Conservation (phyloP, 92 coral and sea anemone species). For the Hydrozoanthus gracilis region DNA sequence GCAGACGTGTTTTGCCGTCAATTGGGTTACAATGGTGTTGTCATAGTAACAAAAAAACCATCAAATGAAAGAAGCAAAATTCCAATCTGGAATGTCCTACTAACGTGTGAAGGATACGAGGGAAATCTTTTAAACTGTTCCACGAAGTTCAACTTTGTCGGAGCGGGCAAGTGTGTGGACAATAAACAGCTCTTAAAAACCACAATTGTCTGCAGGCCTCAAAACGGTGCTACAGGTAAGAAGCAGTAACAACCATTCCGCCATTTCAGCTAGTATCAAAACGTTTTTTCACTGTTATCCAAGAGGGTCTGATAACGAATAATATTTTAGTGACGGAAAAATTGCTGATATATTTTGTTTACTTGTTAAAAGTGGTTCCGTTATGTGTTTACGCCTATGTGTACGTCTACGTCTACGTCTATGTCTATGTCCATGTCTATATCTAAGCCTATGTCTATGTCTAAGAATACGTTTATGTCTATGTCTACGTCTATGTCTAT, state of each 20-base stretch:
- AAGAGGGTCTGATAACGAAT: too few species aligned
- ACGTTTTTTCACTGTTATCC: too few species aligned
- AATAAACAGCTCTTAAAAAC: background rate
- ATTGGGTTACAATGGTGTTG: slow-evolving; percentile 26
- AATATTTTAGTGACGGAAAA: too few species aligned
- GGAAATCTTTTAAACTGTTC: background rate
- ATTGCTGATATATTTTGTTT: too few species aligned
- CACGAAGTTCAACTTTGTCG: background rate
- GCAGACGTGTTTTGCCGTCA: slow-evolving; percentile 32
- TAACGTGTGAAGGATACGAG: background rate
- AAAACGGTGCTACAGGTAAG: slow-evolving; percentile 3
- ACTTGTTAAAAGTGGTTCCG: too few species aligned
- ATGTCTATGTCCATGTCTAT: too few species aligned
- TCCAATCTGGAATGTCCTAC: background rate
- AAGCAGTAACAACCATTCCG: background rate
- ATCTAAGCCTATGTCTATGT: too few species aligned
- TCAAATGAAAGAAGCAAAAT: background rate
- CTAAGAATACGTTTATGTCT: too few species aligned
- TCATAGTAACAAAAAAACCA: background rate
- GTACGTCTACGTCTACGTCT: too few species aligned
- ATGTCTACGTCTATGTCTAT: too few species aligned
- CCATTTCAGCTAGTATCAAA: background rate
- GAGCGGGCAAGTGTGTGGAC: background rate
- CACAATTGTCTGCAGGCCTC: background rate
- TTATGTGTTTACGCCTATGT: too few species aligned